phyloP scores from a whole-genome alignment of 1,140 invertebrate species.

The Drosophila pachea region DNA sequence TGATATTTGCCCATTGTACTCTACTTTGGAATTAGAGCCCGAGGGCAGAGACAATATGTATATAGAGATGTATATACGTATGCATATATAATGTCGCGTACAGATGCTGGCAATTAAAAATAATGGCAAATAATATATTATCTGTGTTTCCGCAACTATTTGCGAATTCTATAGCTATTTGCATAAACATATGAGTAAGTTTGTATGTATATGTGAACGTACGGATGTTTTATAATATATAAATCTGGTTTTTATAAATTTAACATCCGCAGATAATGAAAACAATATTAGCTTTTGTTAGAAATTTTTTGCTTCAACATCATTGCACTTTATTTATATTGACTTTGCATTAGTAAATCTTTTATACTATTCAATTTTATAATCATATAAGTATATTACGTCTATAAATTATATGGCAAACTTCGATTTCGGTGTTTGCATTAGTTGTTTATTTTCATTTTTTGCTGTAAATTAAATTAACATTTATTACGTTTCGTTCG shows the following conservation, averaged over 20 bases:
- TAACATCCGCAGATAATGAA: neutral
- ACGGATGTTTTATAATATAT: neutral
- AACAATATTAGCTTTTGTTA: conserved; percentile 4
- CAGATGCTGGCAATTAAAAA: conserved; percentile 28
- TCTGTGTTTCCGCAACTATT: neutral
- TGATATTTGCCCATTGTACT: conserved; percentile 49
- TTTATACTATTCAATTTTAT: conserved; percentile 19
- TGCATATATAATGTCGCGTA: conserved; percentile 14
- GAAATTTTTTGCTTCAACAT: conserved; percentile 38
- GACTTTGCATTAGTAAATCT: conserved; percentile 65
- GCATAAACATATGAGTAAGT: neutral
- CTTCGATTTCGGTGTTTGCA: conserved; percentile 4
- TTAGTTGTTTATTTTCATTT: conserved; percentile 7
- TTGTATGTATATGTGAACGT: neutral
- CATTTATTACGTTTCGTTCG: conserved; percentile 31
- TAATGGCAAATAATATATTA: conserved; percentile 11
- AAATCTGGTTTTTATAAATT: neutral
- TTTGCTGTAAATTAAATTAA: conserved; percentile 52
- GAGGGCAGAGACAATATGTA: conserved; percentile 14
- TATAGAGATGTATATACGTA: no score
- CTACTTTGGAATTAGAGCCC: conserved; percentile 35
- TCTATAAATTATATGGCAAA: conserved; percentile 43
- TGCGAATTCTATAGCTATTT: neutral
- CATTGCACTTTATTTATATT: conserved; percentile 70
- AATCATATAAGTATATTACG: conserved; percentile 15